These are phyloP conservation scores for Lithophane socia DNA, from an alignment of 2,888 invertebrate species.

Conservation along the genomic window DNA sequence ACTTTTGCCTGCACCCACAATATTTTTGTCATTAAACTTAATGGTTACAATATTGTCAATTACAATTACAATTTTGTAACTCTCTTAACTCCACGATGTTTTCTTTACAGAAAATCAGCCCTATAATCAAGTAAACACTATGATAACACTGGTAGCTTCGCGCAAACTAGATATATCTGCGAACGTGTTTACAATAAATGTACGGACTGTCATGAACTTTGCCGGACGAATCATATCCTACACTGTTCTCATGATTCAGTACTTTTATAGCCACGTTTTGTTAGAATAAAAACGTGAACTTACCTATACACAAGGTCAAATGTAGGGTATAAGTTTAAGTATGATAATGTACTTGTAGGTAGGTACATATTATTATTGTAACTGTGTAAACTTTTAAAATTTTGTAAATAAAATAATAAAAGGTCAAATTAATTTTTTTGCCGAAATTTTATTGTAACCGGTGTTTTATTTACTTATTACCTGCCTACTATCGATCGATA, in stretches of 20 bases:
- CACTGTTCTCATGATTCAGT: constrained; percentile 78
- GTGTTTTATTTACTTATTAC: not conserved
- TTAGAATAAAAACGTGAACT: constrained; percentile 42
- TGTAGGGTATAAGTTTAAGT: too few relatives aligned
- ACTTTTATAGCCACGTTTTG: constrained; percentile 74
- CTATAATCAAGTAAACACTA: constrained; percentile 74
- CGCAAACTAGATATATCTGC: constrained; percentile 76
- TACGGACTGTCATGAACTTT: constrained; percentile 72
- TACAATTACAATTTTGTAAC: too few relatives aligned
- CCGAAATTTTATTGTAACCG: too few relatives aligned
- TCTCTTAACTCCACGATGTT: not conserved
- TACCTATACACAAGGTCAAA: not conserved
- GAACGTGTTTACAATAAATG: constrained; percentile 73
- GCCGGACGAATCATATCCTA: constrained; percentile 78
- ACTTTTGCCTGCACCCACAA: too few relatives aligned
- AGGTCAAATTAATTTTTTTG: not conserved
- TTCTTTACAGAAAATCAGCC: constrained; percentile 73
- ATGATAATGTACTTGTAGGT: too few relatives aligned
- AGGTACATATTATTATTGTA: too few relatives aligned
- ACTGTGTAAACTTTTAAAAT: too few relatives aligned
- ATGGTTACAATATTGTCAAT: too few relatives aligned
- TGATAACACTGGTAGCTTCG: constrained; percentile 75
- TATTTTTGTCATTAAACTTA: too few relatives aligned
- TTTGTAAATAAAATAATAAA: too few relatives aligned
- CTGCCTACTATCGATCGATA: not conserved